Percentiles rank a stretch among this genome's conserved stretches.
These are phyloP conservation scores for Pyralis farinalis DNA, from an alignment of 2,888 invertebrate genomes.

Conservation along the genomic window DNA sequence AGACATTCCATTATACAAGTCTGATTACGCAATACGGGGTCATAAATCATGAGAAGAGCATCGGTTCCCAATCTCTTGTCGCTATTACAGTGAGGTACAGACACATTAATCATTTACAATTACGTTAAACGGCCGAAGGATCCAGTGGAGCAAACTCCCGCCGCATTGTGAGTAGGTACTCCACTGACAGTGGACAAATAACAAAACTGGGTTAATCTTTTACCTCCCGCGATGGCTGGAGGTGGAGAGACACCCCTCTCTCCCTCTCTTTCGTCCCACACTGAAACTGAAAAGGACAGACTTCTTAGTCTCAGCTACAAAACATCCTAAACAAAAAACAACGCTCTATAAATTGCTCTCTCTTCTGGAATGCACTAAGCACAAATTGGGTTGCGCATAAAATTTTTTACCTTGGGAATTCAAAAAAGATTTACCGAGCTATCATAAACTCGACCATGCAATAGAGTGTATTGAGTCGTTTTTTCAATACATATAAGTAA, in stretches of 20 bases:
- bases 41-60: constrained; percentile 66
- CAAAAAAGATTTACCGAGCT: constrained; percentile 62
- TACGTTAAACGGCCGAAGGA: constrained; percentile 75
- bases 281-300: constrained; percentile 61
- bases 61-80: constrained; percentile 63
- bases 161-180: constrained; percentile 79
- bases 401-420: constrained; percentile 68
- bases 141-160: constrained; percentile 66
- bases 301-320: constrained; percentile 30
- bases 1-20: constrained; percentile 31
- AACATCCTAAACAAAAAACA: constrained; percentile 40
- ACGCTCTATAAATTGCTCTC: constrained; percentile 25
- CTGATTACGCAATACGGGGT: constrained; percentile 38
- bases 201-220: constrained; percentile 81
- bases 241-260: constrained; percentile 63
- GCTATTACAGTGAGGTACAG: constrained; percentile 62
- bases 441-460: constrained; percentile 59
- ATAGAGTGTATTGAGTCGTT: constrained; percentile 43
- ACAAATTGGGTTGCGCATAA: constrained; percentile 34
- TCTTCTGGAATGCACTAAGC: constrained; percentile 36
- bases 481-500: constrained; percentile 39
- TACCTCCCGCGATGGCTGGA: constrained; percentile 67
- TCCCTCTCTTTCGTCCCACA: constrained; percentile 50
- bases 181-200: constrained; percentile 81
- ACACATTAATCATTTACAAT: constrained; percentile 78